These are phyloP conservation scores for Threskiornis aethiopicus DNA, from an alignment of 2,797 vertebrate species.

Conservation along the genomic window DNA sequence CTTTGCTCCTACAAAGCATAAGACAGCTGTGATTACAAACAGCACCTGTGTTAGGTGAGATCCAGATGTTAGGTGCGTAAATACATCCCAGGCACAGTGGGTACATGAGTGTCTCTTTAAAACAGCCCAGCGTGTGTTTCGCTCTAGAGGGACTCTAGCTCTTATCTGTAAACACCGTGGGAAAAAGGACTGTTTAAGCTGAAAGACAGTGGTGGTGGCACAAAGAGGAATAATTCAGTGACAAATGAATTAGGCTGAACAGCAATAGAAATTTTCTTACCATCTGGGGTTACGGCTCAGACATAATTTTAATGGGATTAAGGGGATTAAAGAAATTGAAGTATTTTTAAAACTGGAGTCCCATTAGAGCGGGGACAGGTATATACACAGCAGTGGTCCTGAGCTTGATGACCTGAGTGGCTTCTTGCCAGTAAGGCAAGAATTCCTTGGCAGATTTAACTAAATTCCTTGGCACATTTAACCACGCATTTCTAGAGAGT, in stretches of 20 bases:
- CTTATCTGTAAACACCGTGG: rapidly evolving
- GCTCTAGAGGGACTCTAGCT: not conserved
- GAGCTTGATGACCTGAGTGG: not conserved
- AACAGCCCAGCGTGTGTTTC: not conserved
- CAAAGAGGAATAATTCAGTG: not conserved
- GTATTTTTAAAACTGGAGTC: not conserved
- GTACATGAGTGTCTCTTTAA: not conserved
- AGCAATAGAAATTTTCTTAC: not conserved
- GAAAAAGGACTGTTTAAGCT: not conserved
- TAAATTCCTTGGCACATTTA: not conserved
- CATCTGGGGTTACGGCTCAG: not conserved
- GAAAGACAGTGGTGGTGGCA: not conserved
- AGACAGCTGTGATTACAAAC: not conserved
- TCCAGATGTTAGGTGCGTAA: not conserved
- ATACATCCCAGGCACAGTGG: not conserved
- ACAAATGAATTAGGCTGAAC: not conserved
- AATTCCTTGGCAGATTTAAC: too few species aligned
- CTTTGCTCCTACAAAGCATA: not conserved
- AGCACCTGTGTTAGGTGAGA: not conserved
- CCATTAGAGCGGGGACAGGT: not conserved
- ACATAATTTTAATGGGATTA: not conserved
- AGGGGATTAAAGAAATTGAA: not conserved
- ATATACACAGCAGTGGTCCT: not conserved
- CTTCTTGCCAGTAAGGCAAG: not conserved
- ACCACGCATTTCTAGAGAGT: not conserved